These are phyloP conservation scores for Collichthys lucidus DNA, from an alignment of 2,113 vertebrate species.

Conservation along the genomic window DNA sequence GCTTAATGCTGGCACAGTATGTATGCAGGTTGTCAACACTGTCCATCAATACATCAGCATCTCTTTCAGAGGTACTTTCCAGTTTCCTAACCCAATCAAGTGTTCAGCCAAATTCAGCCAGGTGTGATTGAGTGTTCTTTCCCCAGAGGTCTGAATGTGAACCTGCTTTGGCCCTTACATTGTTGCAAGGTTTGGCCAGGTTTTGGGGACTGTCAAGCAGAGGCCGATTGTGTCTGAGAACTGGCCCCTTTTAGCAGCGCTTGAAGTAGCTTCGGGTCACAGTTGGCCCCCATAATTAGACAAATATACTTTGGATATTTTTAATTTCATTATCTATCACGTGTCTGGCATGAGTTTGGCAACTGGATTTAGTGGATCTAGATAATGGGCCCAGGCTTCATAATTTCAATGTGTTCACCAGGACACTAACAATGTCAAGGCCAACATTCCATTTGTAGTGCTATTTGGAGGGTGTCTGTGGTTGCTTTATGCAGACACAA, in stretches of 20 bases:
- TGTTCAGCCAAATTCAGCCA: neutral
- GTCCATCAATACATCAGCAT: no score
- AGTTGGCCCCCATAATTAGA: neutral
- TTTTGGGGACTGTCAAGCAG: neutral
- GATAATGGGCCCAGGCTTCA: neutral
- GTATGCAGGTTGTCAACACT: neutral
- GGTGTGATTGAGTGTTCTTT: neutral
- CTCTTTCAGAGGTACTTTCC: neutral
- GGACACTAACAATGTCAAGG: constrained; percentile 17
- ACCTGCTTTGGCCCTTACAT: neutral
- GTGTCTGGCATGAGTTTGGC: neutral
- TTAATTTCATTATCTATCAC: neutral
- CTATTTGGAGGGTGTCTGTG: constrained; percentile 2
- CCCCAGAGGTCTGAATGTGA: neutral
- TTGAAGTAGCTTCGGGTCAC: neutral
- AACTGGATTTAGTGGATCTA: neutral
- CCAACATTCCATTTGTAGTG: constrained; percentile 3
- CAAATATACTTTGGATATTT: neutral
- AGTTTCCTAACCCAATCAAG: neutral
- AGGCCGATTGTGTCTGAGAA: neutral
- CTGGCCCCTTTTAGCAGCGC: neutral
- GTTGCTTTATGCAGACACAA: neutral
- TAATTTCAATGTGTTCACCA: constrained; percentile 21
- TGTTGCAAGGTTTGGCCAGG: neutral
- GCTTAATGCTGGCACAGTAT: neutral